Evolutionary conservation across 1,140 invertebrate genomes (phyloP).

Genomic region (Lysiphlebus fabarum): DNA sequence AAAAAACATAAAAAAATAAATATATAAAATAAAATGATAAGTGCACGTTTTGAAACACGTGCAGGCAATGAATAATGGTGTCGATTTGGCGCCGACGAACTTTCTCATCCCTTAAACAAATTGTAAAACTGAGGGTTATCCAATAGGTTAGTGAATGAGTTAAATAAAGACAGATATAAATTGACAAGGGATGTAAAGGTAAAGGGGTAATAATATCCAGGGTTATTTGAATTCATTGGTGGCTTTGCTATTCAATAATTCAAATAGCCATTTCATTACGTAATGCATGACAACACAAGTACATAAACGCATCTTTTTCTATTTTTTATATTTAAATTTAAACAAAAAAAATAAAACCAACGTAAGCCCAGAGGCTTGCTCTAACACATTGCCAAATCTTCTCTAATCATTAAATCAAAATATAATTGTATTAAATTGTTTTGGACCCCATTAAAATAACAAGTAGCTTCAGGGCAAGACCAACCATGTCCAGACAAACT

Average conservation of each 20-base stretch:
- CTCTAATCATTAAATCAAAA: constrained; percentile 14
- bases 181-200: no score
- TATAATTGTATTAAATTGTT: constrained; percentile 17
- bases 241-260: constrained; percentile 37
- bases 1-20: neutral
- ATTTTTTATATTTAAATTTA: neutral
- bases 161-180: no score
- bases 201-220: neutral
- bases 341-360: neutral
- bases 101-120: neutral
- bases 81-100: neutral
- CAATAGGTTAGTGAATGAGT: no score
- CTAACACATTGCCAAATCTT: constrained; percentile 7
- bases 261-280: constrained; percentile 18
- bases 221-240: constrained; percentile 17
- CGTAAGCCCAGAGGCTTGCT: constrained; percentile 4
- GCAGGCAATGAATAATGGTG: constrained; percentile 13
- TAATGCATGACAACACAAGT: neutral
- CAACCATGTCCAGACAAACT: neutral
- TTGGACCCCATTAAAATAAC: neutral
- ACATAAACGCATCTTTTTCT: constrained; percentile 13
- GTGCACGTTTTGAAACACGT: constrained; percentile 14
- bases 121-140: neutral
- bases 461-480: neutral
- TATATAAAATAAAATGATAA: constrained; percentile 7